Conservation (phyloP, 2,888 invertebrate species). For the Agriotes lineatus region DNA sequence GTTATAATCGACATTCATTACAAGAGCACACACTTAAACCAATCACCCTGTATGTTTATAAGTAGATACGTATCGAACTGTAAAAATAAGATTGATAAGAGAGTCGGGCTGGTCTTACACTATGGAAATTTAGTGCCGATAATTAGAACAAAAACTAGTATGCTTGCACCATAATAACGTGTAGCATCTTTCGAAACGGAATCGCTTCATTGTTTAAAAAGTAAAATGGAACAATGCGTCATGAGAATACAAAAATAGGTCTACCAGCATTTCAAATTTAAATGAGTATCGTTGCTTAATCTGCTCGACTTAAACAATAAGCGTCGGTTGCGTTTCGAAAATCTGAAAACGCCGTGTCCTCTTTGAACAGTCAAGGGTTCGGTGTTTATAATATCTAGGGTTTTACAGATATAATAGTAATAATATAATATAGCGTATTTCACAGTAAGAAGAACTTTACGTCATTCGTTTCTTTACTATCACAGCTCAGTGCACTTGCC, state of each 20-base stretch:
- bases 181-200: conserved; percentile 31
- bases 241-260: conserved; percentile 42
- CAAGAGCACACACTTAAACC: no score
- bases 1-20: no score
- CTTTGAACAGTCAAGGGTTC: conserved; percentile 32
- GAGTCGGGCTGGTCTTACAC: neutral
- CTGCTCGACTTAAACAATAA: conserved; percentile 36
- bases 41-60: no score
- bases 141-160: conserved; percentile 12
- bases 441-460: conserved; percentile 55
- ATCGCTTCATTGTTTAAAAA: conserved; percentile 40
- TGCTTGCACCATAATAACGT: conserved; percentile 24
- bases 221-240: conserved; percentile 39
- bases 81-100: neutral
- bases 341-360: neutral
- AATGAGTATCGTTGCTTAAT: conserved; percentile 41
- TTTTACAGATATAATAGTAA: conserved; percentile 32
- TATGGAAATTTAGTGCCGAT: conserved; percentile 11
- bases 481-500: conserved; percentile 60
- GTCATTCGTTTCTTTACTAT: conserved; percentile 66
- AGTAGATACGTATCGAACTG: neutral
- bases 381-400: conserved; percentile 28
- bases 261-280: conserved; percentile 36
- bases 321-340: conserved; percentile 29
- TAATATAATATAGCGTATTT: conserved; percentile 37